A percentile compares a stretch with the other conserved stretches of the same genome.
These are phyloP conservation scores for Hirudinaria manillensis DNA, from an alignment of 2,888 invertebrate species.

Conservation along the genomic window DNA sequence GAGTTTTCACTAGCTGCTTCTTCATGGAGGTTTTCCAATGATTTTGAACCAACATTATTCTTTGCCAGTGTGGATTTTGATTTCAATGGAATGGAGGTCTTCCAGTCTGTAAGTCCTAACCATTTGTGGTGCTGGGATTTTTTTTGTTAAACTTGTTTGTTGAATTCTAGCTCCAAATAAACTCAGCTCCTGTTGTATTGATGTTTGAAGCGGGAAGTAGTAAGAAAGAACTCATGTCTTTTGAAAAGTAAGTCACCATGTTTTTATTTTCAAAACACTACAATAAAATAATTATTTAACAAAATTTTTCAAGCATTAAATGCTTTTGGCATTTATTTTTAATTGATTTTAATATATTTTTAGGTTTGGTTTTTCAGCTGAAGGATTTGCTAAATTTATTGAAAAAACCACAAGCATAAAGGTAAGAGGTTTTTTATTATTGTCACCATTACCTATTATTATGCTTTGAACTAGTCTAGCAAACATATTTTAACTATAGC, in stretches of 20 bases:
- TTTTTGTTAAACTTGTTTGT: neutral
- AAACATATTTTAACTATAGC: no score
- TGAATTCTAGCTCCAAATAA: neutral
- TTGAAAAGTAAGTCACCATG: slow-evolving; percentile 20
- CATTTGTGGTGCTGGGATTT: neutral
- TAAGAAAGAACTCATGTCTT: slow-evolving; percentile 1
- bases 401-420: neutral
- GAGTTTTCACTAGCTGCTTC: slow-evolving; percentile 7
- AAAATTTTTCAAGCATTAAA: no score
- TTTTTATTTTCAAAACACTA: neutral
- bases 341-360: neutral
- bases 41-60: slow-evolving; percentile 13
- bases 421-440: neutral
- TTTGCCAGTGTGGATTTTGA: slow-evolving; percentile 15
- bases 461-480: no score
- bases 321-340: neutral
- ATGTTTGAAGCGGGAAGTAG: slow-evolving; percentile 1
- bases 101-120: slow-evolving; percentile 3
- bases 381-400: slow-evolving; percentile 22
- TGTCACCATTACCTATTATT: no score
- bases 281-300: neutral
- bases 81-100: neutral
- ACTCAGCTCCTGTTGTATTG: slow-evolving; percentile 14
- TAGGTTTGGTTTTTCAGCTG: slow-evolving; percentile 21
- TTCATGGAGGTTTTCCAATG: slow-evolving; percentile 11